These are phyloP conservation scores for Neopipo cinnamomea DNA, from an alignment of 2,113 vertebrate species.

Conservation along the genomic window DNA sequence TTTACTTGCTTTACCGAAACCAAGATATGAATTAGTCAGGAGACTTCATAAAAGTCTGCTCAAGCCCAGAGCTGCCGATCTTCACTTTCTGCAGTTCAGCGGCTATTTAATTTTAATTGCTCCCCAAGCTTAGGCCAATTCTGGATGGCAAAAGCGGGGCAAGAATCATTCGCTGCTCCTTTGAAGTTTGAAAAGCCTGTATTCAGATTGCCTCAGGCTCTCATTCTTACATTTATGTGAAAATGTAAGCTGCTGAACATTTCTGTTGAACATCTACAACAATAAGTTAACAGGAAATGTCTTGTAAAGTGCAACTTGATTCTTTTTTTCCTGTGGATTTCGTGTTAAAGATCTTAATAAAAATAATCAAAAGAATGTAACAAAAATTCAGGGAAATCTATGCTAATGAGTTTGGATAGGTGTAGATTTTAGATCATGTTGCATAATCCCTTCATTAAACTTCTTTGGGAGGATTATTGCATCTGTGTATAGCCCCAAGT, in stretches of 20 bases:
- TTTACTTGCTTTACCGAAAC: background rate
- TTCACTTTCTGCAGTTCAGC: slow-evolving; percentile 69
- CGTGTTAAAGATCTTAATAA: slow-evolving; percentile 17
- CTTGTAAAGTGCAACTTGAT: background rate
- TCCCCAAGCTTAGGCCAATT: slow-evolving; percentile 78
- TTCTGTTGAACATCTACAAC: slow-evolving; percentile 40
- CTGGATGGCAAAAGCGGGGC: slow-evolving; percentile 70
- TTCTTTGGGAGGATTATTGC: background rate
- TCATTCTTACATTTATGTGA: slow-evolving; percentile 62
- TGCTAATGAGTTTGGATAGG: background rate
- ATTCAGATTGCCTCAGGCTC: slow-evolving; percentile 74
- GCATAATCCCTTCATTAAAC: background rate
- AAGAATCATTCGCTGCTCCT: slow-evolving; percentile 69
- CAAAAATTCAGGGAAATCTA: slow-evolving; percentile 4
- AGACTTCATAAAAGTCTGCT: slow-evolving; percentile 58
- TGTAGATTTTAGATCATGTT: background rate
- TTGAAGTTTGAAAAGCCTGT: slow-evolving; percentile 75
- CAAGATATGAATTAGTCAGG: slow-evolving; percentile 50
- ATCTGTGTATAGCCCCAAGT: background rate
- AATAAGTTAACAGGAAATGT: slow-evolving; percentile 33
- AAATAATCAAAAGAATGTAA: background rate
- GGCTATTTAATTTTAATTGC: slow-evolving; percentile 82
- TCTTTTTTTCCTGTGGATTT: slow-evolving; percentile 13
- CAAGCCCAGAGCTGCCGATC: slow-evolving; percentile 52
- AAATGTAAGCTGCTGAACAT: slow-evolving; percentile 52